Evolutionary conservation across 2,113 vertebrate species (phyloP).

Genomic region (Megaceryle maxima): DNA sequence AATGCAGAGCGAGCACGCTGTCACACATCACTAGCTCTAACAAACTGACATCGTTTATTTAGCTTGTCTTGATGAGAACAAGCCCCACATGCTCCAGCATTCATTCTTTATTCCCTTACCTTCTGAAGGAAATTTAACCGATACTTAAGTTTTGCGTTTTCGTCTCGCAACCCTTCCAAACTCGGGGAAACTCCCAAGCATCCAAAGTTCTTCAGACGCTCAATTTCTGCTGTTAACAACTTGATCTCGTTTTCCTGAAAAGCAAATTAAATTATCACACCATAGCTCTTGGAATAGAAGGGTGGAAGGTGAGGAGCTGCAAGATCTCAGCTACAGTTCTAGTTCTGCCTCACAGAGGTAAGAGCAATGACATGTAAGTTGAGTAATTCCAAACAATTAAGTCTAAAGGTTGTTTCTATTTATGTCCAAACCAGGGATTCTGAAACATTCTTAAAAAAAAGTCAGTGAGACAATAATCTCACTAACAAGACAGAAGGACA

Average conservation of each 20-base stretch:
- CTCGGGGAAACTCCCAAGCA: slow-evolving; percentile 63
- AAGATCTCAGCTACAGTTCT: neutral
- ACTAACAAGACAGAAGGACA: neutral
- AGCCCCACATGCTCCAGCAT: rapidly evolving
- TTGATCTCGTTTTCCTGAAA: slow-evolving; percentile 88
- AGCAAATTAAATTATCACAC: neutral
- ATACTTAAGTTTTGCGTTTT: slow-evolving; percentile 90
- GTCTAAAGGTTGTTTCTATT: neutral
- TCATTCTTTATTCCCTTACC: slow-evolving; percentile 68
- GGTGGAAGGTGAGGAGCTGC: neutral
- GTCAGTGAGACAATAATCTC: neutral
- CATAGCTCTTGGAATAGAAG: neutral
- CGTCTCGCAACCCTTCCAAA: slow-evolving; percentile 84
- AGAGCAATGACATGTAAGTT: neutral
- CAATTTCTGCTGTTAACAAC: slow-evolving; percentile 84
- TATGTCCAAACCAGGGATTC: neutral
- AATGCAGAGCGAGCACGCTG: neutral
- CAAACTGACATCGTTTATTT: neutral
- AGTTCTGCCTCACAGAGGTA: neutral
- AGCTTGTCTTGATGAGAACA: neutral
- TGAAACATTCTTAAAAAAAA: neutral
- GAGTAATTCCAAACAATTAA: neutral
- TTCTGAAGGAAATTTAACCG: slow-evolving; percentile 87
- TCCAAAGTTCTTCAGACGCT: slow-evolving; percentile 81
- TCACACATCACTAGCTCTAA: neutral